phyloP scores from a whole-genome alignment of 2,113 vertebrate species.

The Dascyllus trimaculatus region DNA sequence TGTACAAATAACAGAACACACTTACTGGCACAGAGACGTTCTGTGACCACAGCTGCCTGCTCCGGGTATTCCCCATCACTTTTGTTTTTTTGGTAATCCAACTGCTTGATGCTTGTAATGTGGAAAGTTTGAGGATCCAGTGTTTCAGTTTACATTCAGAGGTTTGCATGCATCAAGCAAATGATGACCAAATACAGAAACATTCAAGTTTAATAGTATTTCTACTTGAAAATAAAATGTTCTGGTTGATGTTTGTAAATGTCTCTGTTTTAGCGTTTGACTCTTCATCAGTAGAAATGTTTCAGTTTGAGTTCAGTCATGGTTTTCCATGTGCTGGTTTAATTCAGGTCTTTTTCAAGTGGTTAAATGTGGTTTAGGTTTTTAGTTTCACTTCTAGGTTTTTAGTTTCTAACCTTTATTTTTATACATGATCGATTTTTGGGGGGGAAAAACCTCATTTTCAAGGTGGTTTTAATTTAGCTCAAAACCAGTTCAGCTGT shows the following conservation, averaged over 20 bases:
- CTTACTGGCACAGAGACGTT: slow-evolving; percentile 35
- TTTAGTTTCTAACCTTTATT: background rate
- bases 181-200: background rate
- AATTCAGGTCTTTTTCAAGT: background rate
- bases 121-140: background rate
- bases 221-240: background rate
- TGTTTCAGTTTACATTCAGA: background rate
- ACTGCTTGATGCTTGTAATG: slow-evolving; percentile 3
- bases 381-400: slow-evolving; percentile 44
- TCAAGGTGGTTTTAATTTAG: too few species aligned
- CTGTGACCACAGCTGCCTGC: slow-evolving; percentile 33
- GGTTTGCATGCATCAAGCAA: background rate
- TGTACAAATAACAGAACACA: background rate
- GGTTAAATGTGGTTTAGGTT: slow-evolving; percentile 5
- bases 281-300: too few species aligned
- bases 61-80: slow-evolving; percentile 25
- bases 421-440: too few species aligned
- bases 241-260: too few species aligned
- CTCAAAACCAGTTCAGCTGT: too few species aligned
- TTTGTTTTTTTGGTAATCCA: slow-evolving; percentile 6
- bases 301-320: too few species aligned
- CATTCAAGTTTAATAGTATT: background rate
- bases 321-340: too few species aligned
- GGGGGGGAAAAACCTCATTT: too few species aligned
- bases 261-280: too few species aligned